Percentiles rank a stretch among this genome's conserved stretches.
Conservation (phyloP, 1,140 invertebrate genomes). For the Phortica variegata region DNA sequence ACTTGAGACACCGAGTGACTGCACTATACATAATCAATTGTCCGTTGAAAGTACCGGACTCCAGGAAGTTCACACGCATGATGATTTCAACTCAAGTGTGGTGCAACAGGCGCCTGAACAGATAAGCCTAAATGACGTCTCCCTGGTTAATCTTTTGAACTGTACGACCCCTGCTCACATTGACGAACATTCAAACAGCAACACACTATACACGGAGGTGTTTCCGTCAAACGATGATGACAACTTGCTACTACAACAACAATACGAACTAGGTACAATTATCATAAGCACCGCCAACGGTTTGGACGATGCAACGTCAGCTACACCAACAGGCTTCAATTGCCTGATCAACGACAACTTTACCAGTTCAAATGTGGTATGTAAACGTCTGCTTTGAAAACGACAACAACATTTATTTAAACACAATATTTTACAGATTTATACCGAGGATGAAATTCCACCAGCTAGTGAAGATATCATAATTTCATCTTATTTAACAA, state of each 20-base stretch:
- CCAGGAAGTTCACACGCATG: too few species aligned
- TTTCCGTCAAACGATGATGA: conserved; percentile 5
- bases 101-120: too few species aligned
- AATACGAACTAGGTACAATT: conserved; percentile 31
- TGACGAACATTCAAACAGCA: background rate
- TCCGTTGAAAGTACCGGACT: too few species aligned
- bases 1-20: too few species aligned
- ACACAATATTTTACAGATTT: conserved; percentile 27
- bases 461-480: conserved; percentile 18
- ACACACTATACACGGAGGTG: conserved; percentile 2
- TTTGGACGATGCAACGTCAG: conserved; percentile 4
- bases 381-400: too few species aligned
- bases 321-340: conserved; percentile 10
- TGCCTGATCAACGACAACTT: conserved; percentile 18
- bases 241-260: conserved; percentile 14
- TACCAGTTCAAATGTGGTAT: conserved; percentile 23
- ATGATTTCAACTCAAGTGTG: too few species aligned
- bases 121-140: too few species aligned
- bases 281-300: conserved; percentile 20
- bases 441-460: conserved; percentile 21
- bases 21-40: too few species aligned
- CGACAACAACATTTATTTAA: too few species aligned
- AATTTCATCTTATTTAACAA: conserved; percentile 17
- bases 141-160: too few species aligned
- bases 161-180: background rate